Evolutionary conservation across 2,797 vertebrate species (phyloP), one percentile per base, ranked within the genome.

Genomic region (Nasua narica): DNA sequence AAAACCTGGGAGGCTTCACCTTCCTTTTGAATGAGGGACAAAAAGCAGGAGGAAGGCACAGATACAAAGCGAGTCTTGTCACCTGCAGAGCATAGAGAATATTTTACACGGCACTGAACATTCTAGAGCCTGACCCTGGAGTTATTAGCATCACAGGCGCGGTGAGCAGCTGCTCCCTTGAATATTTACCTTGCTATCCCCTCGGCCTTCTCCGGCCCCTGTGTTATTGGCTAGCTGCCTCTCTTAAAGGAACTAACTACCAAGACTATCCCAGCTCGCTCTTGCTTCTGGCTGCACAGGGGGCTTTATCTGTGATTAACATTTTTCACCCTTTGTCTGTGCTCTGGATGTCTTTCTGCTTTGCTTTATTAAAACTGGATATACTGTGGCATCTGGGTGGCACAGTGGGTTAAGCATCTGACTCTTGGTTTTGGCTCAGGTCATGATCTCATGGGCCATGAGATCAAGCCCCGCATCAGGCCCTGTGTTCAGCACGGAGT

Each of bases 151-250:
- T 62, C 7, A 3, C 16, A 12, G 70, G 62, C 62, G 23, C 0
- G 2, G 2, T 1, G 65, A 46, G 56, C 86, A 84, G 86, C 83
- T 91, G 83, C 46, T 70, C 43, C 32, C 29, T 7, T 0, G n/a
- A 40, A 37, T 78, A n/a, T 83, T 90, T 58, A 62, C 76, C 90
- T 87, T 48, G 35, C 85, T 76, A 40, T 56, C 85, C 32, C 21
- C 25, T 16, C 37, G n/a, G 54, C 43, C 40, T 37, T 29, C 60
- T 87, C 65, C 35, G n/a, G 67, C 29, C 81, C 58, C 52, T 70
- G 54, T 90, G 58, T 74, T 48, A 86, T 14, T 94, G 95, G 87
- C 67, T 54, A 83, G 90, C 91, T 77, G 48, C 70, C 40, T 96
- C 67, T 25, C 43, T 74, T 48, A 48, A 43, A 78, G 84, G 76